Base-by-base conservation (phyloP, 1,140 invertebrate genomes). In the Drosophila arizonae region DNA sequence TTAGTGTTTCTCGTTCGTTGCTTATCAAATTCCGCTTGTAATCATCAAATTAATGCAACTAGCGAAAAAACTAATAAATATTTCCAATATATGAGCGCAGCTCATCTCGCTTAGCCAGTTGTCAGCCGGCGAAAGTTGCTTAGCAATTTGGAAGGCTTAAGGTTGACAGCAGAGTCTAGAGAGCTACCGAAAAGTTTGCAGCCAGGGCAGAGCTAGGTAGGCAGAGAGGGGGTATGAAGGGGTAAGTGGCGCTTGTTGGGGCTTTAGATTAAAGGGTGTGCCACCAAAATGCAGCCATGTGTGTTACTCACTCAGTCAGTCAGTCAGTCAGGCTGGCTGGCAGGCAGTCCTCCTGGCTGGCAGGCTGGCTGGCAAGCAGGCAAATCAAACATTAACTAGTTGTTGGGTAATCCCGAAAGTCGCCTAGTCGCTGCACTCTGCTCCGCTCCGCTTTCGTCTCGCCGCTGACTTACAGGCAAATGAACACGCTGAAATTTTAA, bases 401-500 rank as follows among this genome's bases (percentile, higher is more conserved):
- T 87, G 78, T 87, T 81, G 74, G 66, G 69, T 70, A 70, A 70
- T 74, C 72, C 66, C 61, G 72, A 81, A 74, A 69, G 76, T 78
- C 70, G 74, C 66, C 61, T 64, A 64, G 61, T 57, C 46, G 48
- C 61, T 17, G 41, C 24, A n/a, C n/a, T n/a, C n/a, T n/a, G 17
- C 17, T 17, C 17, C 17, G 3, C 11, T 4, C 15, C 10, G 9
- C 21, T 5, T 1, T 10, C 2, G 21, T 30, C 10, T 15, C n/a
- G 6, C 36, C 26, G 10, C 36, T 77, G 73, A 77, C 73, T 85
- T 69, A 66, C 82, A 81, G 82, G 72, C 82, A 86, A 87, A 86
- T 87, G 81, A 86, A 87, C 81, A 86, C 75, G 78, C 81, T 86
- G 72, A 79, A 86, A 86, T 86, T 87, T 86, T 86, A 88, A 86